Conservation (phyloP, 53 echinoderm and acorn worm species). For the Arbacia lixula region DNA sequence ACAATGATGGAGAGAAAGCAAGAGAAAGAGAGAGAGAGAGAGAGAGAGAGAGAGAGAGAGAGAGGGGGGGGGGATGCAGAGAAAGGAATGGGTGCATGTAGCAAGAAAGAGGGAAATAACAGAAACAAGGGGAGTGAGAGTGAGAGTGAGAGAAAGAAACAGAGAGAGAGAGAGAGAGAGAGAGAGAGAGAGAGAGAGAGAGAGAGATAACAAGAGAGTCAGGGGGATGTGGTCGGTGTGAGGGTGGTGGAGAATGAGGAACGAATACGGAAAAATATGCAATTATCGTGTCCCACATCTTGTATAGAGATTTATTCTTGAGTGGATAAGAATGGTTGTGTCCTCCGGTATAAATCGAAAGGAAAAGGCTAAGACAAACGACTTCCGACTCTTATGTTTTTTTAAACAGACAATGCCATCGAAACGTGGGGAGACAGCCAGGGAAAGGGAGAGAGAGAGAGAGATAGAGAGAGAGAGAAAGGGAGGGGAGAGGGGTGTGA, state of each 20-base stretch:
- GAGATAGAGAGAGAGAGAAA: too few species aligned
- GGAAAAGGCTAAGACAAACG: too few species aligned
- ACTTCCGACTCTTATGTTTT: too few species aligned
- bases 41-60: conserved; percentile 5
- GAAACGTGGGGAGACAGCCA: too few species aligned
- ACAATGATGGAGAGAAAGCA: not conserved
- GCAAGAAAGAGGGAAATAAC: not conserved
- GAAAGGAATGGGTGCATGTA: not conserved
- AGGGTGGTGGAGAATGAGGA: not conserved
- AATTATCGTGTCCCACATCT: not conserved
- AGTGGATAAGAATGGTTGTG: too few species aligned
- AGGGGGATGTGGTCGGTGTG: not conserved
- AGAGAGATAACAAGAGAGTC: not conserved
- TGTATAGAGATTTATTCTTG: not conserved
- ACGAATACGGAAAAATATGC: not conserved
- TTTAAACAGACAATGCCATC: too few species aligned
- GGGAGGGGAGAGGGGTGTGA: too few species aligned
- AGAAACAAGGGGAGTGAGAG: not conserved
- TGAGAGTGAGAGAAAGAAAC: not conserved
- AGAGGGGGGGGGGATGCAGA: not conserved
- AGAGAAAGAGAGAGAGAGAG: not conserved
- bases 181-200: not conserved
- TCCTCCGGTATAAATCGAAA: too few species aligned
- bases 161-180: conserved; percentile 7
- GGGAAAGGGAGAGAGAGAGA: too few species aligned